Base-by-base conservation (phyloP, 2,797 vertebrate genomes). In the Orestias chungarensis region DNA sequence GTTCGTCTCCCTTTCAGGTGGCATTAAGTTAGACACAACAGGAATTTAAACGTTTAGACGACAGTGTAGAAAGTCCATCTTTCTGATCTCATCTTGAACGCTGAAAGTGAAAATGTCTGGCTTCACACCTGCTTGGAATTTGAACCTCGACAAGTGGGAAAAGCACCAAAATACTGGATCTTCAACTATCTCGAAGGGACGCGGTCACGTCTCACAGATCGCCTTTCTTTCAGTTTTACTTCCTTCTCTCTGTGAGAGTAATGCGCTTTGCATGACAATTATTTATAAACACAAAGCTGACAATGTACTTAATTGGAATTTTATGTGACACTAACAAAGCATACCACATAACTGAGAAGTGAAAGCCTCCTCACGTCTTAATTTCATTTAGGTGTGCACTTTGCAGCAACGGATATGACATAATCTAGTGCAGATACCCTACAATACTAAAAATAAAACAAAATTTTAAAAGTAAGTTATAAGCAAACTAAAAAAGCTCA, bases 1-100 rank as follows among this genome's bases (percentile, higher is more conserved):
- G 96, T 64, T 97, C 96, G 47, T 98, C 96, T 0, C 84, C 95
- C 96, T 99, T 87, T 18, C n/a, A 77, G 55, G 54, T 1, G 17
- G 3, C 2, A 20, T 38, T 12, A n/a, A 8, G 10, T 46, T 18
- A 47, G 3, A 35, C 9, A 27, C 6, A 25, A 35, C 42, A 20
- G 23, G 0, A 70, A 14, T 10, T 47, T 29, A 7, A 9, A 8
- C 23, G 9, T 65, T 29, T 7, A 43, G 62, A 27, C 10, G 25
- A 52, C n/a, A 14, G 43, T 31, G 27, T 31, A 6, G 42, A 5
- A 12, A n/a, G 62, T 2, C 64, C 20, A 27, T 12, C 10, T 17
- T 31, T 33, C 18, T 33, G 18, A n/a, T 46, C 1, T 11, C 17
- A 31, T 6, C n/a, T n/a, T 10, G 20, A 20, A 29, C 44, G 11